These are phyloP conservation scores for Lapara coniferarum DNA, from an alignment of 2,888 invertebrate species.

Conservation along the genomic window DNA sequence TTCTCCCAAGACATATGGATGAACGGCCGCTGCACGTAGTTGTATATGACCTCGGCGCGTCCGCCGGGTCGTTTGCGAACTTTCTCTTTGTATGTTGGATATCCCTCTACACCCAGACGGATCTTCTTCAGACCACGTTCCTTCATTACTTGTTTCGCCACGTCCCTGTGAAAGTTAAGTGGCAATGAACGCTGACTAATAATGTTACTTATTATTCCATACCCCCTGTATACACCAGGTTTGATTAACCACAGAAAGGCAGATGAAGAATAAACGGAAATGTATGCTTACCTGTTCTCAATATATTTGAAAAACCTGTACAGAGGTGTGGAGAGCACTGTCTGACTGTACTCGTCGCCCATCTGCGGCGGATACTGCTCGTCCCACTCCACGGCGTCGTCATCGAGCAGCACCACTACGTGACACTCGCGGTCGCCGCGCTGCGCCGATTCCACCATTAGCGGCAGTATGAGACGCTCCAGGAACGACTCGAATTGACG, in stretches of 20 bases:
- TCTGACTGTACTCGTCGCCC: slow-evolving; percentile 99
- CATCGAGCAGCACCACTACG: slow-evolving; percentile 96
- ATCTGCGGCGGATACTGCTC: slow-evolving; percentile 99
- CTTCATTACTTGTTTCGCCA: slow-evolving; percentile 99
- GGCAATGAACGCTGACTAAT: not conserved
- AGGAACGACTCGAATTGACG: slow-evolving; percentile 98
- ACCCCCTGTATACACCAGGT: too few relatives aligned
- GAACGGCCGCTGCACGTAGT: slow-evolving; percentile 99
- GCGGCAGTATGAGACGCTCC: slow-evolving; percentile 96
- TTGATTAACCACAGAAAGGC: not conserved
- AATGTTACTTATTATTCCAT: too few relatives aligned
- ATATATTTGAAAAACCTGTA: slow-evolving; percentile 99
- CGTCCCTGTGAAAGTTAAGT: slow-evolving; percentile 86
- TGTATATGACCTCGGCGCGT: slow-evolving; percentile 98
- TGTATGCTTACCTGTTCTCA: slow-evolving; percentile 87
- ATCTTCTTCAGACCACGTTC: slow-evolving; percentile 99
- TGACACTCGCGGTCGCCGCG: slow-evolving; percentile 98
- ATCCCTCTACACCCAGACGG: slow-evolving; percentile 98
- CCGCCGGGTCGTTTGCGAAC: slow-evolving; percentile 97
- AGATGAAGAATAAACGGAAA: not conserved
- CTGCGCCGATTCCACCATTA: slow-evolving; percentile 97
- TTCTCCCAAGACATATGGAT: slow-evolving; percentile 99
- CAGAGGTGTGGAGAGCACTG: slow-evolving; percentile 97
- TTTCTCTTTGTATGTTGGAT: slow-evolving; percentile 99
- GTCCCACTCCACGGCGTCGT: slow-evolving; percentile 99